Evolutionary conservation across 2,888 invertebrate genomes (phyloP), one percentile per base, ranked within the genome.

Genomic region (Dexiosoma caninum): DNA sequence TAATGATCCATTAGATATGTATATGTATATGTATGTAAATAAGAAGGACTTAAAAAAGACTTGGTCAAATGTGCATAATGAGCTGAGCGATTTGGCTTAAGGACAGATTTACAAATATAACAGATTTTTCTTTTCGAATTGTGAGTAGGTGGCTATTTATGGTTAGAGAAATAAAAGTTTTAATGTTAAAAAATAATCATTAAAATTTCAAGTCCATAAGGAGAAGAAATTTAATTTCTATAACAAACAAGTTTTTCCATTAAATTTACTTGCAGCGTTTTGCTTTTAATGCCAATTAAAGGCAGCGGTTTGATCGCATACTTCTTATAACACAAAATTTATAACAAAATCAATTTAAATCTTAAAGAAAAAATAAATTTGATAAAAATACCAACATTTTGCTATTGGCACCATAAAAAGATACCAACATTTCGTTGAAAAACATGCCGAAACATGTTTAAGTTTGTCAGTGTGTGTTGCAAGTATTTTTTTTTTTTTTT

Each of bases 1-100:
- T 62, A 69, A 53, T 62, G 76, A 59, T 67, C 62, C 67, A 40
- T 81, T 76, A n/a, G n/a, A n/a, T n/a, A n/a, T n/a, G n/a, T n/a
- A n/a, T n/a, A n/a, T n/a, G n/a, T n/a, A n/a, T n/a, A n/a, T n/a
- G n/a, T 55, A 32, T 55, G 32, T 40, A 74, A 55, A 64, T 67
- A 27, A 35, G 21, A 30, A 42, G 55, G 5, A 46, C 23, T 37
- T 21, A 32, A 27, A n/a, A n/a, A n/a, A 53, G 16, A 46, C 53
- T 60, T 66, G 6, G 40, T 62, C 62, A 66, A 71, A 80, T 80
- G 60, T 60, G 55, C 71, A 80, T 80, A 80, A 80, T 80, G 46
- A 60, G 64, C 37, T 60, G 42, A 70, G 23, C 23, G 21, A 42
- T 42, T 23, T 59, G 37, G 21, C 14, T 57, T 57, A 40, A 23